Evolutionary conservation across 2,113 vertebrate genomes (phyloP).

Genomic region (Rafetus swinhoei): DNA sequence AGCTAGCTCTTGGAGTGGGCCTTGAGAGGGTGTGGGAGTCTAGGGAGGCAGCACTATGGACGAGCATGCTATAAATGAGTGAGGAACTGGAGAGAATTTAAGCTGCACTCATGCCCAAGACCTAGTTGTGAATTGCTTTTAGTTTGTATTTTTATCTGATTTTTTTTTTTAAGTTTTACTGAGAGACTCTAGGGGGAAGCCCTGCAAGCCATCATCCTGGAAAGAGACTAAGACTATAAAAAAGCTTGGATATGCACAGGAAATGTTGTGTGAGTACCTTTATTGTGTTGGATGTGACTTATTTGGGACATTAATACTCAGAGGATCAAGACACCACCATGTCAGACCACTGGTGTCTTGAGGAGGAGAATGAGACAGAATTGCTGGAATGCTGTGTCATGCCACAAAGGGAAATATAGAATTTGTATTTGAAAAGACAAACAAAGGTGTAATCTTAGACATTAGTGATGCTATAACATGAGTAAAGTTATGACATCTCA

Average conservation of each 20-base stretch:
- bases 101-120: background rate
- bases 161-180: background rate
- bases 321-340: background rate
- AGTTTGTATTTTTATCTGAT: too few relatives aligned
- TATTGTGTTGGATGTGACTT: background rate
- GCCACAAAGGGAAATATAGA: background rate
- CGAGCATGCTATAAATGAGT: background rate
- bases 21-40: too few relatives aligned
- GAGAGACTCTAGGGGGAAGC: background rate
- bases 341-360: background rate
- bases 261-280: background rate
- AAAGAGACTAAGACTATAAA: background rate
- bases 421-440: background rate
- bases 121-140: background rate
- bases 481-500: background rate
- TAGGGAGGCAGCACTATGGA: too few relatives aligned
- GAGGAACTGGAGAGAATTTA: background rate
- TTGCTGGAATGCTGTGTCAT: too few relatives aligned
- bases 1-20: background rate
- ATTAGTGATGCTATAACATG: background rate
- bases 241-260: background rate
- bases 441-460: conserved; percentile 18
- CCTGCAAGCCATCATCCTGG: background rate
- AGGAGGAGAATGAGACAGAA: too few relatives aligned
- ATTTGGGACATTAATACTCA: background rate